Evolutionary conservation across 2,797 vertebrate genomes (phyloP).

Genomic region (Psittacula echo): DNA sequence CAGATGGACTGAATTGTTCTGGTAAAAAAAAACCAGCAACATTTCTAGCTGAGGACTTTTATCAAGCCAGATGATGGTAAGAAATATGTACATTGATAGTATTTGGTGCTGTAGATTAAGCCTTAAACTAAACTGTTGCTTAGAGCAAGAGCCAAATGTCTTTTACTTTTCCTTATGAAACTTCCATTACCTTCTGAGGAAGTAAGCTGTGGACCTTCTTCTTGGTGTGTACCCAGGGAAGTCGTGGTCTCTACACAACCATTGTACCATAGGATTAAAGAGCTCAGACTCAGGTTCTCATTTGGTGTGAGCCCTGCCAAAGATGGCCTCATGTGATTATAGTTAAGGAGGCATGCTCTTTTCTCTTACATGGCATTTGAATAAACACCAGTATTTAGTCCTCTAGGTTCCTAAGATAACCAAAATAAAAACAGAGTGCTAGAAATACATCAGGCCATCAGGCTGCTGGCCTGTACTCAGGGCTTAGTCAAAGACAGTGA

Average conservation of each 20-base stretch:
- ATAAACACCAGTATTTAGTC: not conserved
- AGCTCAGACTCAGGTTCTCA: not conserved
- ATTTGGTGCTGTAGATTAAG: not conserved
- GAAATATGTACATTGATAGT: not conserved
- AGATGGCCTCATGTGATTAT: not conserved
- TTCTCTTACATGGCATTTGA: not conserved
- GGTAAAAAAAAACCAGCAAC: not conserved
- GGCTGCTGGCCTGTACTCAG: not conserved
- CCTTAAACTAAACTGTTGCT: not conserved
- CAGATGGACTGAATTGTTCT: not conserved
- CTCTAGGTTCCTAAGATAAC: not conserved
- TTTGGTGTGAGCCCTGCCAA: not conserved
- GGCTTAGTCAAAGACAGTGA: not conserved
- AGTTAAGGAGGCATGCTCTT: not conserved
- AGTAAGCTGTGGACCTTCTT: not conserved
- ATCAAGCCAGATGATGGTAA: not conserved
- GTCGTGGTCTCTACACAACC: accelerated
- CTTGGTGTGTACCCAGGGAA: not conserved
- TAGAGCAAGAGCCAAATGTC: not conserved
- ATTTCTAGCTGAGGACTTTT: constrained; percentile 6
- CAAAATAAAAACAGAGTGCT: not conserved
- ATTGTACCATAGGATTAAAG: not conserved
- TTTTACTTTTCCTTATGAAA: not conserved
- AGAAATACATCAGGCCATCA: not conserved
- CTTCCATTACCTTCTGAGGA: not conserved